Conservation (phyloP, 2,888 invertebrate genomes). For the Eudasyphora cyanicolor region DNA sequence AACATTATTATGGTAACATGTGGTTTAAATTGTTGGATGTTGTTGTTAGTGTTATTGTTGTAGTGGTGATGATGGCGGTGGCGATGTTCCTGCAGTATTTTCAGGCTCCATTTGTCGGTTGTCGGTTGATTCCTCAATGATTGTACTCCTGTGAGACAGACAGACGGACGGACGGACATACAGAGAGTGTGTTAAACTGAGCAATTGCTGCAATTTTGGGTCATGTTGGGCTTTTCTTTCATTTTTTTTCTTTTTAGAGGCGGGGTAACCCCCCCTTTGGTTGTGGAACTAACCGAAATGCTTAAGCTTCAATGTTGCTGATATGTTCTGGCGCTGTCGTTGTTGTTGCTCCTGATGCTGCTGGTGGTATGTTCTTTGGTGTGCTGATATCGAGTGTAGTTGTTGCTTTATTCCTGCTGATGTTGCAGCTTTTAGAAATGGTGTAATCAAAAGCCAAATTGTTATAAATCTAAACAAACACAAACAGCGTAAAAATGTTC, state of each 20-base stretch:
- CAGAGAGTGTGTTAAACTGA: slow-evolving; percentile 33
- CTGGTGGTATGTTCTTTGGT: neutral
- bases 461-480: slow-evolving; percentile 69
- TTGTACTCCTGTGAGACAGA: neutral
- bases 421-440: slow-evolving; percentile 33
- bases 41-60: slow-evolving; percentile 19
- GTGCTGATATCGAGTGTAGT: slow-evolving; percentile 20
- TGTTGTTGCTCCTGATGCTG: slow-evolving; percentile 32
- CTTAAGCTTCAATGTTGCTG: slow-evolving; percentile 45
- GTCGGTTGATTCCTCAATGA: slow-evolving; percentile 29
- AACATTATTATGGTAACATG: slow-evolving; percentile 61
- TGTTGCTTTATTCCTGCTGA: slow-evolving; percentile 27
- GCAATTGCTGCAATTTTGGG: slow-evolving; percentile 59
- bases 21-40: slow-evolving; percentile 48
- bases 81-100: neutral
- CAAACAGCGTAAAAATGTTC: slow-evolving; percentile 60
- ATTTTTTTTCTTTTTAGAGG: too few relatives aligned
- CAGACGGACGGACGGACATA: too few relatives aligned
- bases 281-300: slow-evolving; percentile 8
- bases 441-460: slow-evolving; percentile 67
- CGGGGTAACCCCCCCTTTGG: too few relatives aligned
- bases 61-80: slow-evolving; percentile 12
- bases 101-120: slow-evolving; percentile 24
- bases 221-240: slow-evolving; percentile 44
- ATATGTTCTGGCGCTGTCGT: neutral